Evolutionary conservation across 2,113 vertebrate species (phyloP).

Genomic region (Rhynchopsitta pachyrhyncha): DNA sequence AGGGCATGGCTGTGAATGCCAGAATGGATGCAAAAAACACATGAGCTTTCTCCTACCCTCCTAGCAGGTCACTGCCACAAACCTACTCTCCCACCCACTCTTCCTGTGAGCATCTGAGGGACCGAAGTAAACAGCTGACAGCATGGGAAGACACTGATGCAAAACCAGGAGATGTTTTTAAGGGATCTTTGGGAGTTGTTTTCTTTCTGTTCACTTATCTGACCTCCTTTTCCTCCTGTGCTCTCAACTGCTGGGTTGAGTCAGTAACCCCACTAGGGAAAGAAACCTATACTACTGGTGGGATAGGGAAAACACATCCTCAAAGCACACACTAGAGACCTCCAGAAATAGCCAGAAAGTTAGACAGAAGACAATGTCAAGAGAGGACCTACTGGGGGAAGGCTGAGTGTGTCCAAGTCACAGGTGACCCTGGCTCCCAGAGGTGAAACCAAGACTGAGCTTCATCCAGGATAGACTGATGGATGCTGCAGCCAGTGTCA

Average conservation of each 20-base stretch:
- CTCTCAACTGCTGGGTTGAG: not conserved
- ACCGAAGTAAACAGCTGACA: not conserved
- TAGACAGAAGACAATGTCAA: not conserved
- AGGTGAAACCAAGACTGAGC: not conserved
- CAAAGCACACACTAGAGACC: not conserved
- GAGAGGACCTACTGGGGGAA: rapidly evolving
- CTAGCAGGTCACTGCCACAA: not conserved
- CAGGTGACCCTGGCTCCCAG: not conserved
- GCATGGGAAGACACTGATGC: not conserved
- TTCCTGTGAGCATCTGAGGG: not conserved
- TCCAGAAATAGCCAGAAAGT: not conserved
- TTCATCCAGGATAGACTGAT: not conserved
- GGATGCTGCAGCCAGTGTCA: not conserved
- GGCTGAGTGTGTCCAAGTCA: not conserved
- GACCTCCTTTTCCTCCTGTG: not conserved
- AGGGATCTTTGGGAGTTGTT: not conserved
- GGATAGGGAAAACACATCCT: not conserved
- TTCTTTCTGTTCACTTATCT: not conserved
- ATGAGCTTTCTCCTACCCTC: not conserved
- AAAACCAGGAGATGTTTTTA: not conserved
- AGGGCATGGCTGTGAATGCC: not conserved
- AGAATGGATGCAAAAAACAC: not conserved
- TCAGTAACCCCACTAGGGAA: not conserved
- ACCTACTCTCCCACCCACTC: not conserved
- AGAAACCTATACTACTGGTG: not conserved